These are phyloP conservation scores for Epizoanthus ramosus DNA, from an alignment of 92 coral and sea anemone genomes.

Conservation along the genomic window DNA sequence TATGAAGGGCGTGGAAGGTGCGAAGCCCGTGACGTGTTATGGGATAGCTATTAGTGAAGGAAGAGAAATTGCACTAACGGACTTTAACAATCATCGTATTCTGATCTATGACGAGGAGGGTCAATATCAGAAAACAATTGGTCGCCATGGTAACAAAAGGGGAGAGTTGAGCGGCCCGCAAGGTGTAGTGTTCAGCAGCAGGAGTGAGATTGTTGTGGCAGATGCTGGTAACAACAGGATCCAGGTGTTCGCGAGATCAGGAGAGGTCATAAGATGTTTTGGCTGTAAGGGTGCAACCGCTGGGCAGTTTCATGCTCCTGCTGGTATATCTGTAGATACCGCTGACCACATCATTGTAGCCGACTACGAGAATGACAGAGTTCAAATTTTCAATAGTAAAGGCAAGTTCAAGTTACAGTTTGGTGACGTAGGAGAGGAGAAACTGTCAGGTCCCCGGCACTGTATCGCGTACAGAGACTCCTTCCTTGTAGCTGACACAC, in stretches of 20 bases:
- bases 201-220: slow-evolving; percentile 8
- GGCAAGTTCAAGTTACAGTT: no score
- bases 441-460: no score
- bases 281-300: background rate
- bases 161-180: background rate
- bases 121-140: slow-evolving; percentile 6
- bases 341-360: no score
- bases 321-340: background rate
- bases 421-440: no score
- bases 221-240: background rate
- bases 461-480: no score
- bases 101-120: background rate
- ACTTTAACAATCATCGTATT: background rate
- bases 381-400: no score
- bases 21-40: background rate
- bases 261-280: background rate
- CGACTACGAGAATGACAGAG: no score
- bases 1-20: background rate
- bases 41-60: background rate
- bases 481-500: no score
- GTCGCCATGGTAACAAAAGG: background rate
- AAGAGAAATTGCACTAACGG: background rate
- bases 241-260: background rate
- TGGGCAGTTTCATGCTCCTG: background rate
- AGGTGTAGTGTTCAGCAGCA: background rate